Conservation (phyloP, 2,797 vertebrate genomes). For the Garrulus glandarius region DNA sequence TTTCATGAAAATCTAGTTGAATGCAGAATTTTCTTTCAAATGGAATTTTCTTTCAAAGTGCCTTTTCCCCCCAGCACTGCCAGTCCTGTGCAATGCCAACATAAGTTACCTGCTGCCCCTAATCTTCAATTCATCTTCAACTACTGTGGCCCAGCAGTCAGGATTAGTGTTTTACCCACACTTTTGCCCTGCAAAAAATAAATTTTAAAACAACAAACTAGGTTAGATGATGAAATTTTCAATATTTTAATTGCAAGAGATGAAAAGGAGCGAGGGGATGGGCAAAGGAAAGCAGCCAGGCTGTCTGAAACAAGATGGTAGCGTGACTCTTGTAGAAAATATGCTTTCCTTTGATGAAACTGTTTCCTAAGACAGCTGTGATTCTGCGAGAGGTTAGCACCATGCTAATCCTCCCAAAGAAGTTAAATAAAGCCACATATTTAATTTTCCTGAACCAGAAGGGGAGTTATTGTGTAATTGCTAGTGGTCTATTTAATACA, state of each 20-base stretch:
- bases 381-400: neutral
- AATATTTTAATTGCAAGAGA: constrained; percentile 23
- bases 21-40: neutral
- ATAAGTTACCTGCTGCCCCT: neutral
- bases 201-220: neutral
- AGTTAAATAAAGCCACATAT: constrained; percentile 50
- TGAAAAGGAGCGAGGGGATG: neutral
- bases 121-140: neutral
- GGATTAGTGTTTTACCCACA: neutral
- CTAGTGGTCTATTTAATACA: constrained; percentile 60
- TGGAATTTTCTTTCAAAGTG: neutral
- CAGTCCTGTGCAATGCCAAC: neutral
- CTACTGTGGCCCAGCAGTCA: neutral
- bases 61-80: neutral
- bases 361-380: constrained; percentile 21
- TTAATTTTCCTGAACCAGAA: constrained; percentile 39
- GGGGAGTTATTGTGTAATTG: constrained; percentile 45
- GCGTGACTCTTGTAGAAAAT: constrained; percentile 22
- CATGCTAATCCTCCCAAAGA: constrained; percentile 34
- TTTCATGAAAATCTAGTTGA: neutral
- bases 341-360: constrained; percentile 43
- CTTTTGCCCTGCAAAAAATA: neutral
- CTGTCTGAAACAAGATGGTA: constrained; percentile 29
- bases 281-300: neutral
- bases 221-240: neutral